A percentile compares a stretch with the other conserved stretches of the same genome.
phyloP scores from a whole-genome alignment of 30 jellyfish, hydroid and myxozoan species.

The Aurelia coerulea region DNA sequence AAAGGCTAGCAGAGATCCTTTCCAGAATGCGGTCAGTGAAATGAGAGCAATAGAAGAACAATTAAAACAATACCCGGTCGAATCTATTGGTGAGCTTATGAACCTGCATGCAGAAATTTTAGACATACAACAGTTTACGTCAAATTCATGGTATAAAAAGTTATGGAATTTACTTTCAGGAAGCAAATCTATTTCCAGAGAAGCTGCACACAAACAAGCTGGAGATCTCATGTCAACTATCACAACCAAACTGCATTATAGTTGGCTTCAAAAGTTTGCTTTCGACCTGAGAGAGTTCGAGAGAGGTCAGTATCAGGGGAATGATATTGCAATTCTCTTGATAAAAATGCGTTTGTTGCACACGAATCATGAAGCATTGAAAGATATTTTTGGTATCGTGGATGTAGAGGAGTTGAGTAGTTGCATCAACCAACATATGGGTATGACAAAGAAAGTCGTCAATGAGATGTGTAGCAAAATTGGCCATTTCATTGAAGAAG shows the following conservation, averaged over 20 bases:
- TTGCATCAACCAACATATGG: neutral
- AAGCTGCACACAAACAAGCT: neutral
- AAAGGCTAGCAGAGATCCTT: neutral
- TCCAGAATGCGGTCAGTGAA: neutral
- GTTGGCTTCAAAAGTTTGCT: neutral
- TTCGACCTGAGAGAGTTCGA: neutral
- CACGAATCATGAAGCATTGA: neutral
- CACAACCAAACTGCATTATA: neutral
- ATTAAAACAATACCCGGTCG: neutral
- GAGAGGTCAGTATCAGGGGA: neutral
- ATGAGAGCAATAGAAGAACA: neutral
- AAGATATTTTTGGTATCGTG: neutral
- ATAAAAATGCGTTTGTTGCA: conserved; percentile 6
- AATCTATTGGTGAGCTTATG: neutral
- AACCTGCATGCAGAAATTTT: neutral
- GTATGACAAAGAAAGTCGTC: neutral
- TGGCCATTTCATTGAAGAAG: too few relatives aligned
- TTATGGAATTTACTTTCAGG: neutral
- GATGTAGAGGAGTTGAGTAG: neutral
- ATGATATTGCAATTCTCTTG: neutral
- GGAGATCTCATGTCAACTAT: neutral
- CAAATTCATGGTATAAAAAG: neutral
- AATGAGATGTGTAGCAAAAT: too few relatives aligned
- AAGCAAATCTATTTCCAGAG: neutral
- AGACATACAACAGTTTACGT: neutral